phyloP scores from a whole-genome alignment of 2,888 invertebrate species.

The Germaria angustata region DNA sequence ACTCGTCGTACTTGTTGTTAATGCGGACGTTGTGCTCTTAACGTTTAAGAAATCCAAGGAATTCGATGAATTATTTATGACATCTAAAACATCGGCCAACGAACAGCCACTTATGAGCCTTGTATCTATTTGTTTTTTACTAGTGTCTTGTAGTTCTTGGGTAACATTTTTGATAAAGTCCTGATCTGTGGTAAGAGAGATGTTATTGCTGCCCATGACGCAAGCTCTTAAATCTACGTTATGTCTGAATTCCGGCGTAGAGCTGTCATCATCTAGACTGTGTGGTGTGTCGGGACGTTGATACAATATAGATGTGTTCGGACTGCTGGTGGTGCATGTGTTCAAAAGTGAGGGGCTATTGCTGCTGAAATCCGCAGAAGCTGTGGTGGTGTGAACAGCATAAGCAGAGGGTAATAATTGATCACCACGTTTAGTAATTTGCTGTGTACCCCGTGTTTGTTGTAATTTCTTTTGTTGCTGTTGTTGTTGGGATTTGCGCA shows the following conservation, averaged over 20 bases:
- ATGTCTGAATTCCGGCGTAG: conserved; percentile 75
- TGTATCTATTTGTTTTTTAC: conserved; percentile 72
- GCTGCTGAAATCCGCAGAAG: conserved; percentile 2
- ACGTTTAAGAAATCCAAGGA: conserved; percentile 15
- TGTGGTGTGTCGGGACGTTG: conserved; percentile 76
- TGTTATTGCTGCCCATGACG: conserved; percentile 79
- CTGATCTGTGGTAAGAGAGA: conserved; percentile 72
- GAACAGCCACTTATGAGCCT: conserved; percentile 67
- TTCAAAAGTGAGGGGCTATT: conserved; percentile 4
- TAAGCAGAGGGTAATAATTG: conserved; percentile 57
- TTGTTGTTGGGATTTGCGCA: conserved; percentile 74
- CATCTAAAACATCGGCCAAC: conserved; percentile 75
- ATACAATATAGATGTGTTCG: conserved; percentile 54
- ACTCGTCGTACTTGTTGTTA: conserved; percentile 53
- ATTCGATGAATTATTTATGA: conserved; percentile 67
- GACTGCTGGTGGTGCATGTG: conserved; percentile 33
- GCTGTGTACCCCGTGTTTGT: conserved; percentile 55
- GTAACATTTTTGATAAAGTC: conserved; percentile 75
- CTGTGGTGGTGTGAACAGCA: not conserved
- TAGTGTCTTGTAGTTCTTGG: conserved; percentile 77
- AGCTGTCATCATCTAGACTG: conserved; percentile 75
- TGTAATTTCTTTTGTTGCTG: conserved; percentile 64
- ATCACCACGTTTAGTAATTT: conserved; percentile 71
- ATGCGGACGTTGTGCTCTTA: conserved; percentile 19
- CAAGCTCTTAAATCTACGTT: conserved; percentile 78